Evolutionary conservation across 2,888 invertebrate genomes (phyloP), one percentile per base, ranked within the genome.

Genomic region (Drosophila austrosaltans): DNA sequence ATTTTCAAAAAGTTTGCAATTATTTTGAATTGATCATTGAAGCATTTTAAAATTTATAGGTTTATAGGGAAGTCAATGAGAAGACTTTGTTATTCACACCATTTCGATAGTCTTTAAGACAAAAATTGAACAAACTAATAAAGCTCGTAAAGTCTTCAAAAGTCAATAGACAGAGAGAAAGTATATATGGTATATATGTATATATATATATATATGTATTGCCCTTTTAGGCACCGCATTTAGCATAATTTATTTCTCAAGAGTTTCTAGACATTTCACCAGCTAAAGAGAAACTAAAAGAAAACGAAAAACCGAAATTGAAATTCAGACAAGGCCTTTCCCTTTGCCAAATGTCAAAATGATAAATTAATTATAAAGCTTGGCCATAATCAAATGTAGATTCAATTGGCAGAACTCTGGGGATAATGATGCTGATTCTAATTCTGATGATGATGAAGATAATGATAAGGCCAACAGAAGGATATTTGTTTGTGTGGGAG

Each of bases 401-500:
- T 8, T 25, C 36, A 30, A 44, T 6, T 12, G 10, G 4, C 16
- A 16, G 62, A 22, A 53, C n/a, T n/a, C 20, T 1, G 39, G 39
- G 25, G 32, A 57, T 39, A 6, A 48, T 61, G 20, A 30, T 20
- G 20, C 30, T 12, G 30, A 32, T 65, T 40, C 53, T 44, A 63
- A 67, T 73, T 56, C 54, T 72, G 80, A 30, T 20, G 16, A 39
- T n/a, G 30, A 40, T 65, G 53, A 54, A 40, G 66, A 67, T 73
- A 54, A 57, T 72, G 44, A 63, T 61, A 79, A 83, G 77, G 79
- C 72, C 63, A 36, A 36, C 36, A 8, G 36, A 1, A 36, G 8
- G 10, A 10, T 7, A 7, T 74, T 25, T 40, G 77, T 75, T 81
- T 81, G 16, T 86, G 87, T 78, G 74, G 72, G 71, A 76, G 72